Base-by-base conservation (phyloP, 2,113 vertebrate genomes). In the Oncorhynchus masou region DNA sequence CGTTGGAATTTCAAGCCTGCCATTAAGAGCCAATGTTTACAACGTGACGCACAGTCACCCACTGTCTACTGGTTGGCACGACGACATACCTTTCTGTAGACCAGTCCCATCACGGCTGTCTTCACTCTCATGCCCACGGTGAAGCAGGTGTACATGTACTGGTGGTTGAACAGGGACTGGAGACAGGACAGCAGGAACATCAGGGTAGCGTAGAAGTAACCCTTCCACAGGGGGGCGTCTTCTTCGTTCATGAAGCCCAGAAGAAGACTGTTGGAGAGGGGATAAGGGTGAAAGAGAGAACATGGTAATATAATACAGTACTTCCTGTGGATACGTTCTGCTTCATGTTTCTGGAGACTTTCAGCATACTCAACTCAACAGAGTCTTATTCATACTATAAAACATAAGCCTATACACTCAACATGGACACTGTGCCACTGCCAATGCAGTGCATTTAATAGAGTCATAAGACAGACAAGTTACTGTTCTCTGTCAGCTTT, bases 71-170 rank as follows among this genome's bases (percentile, higher is more conserved):
- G 16, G 65, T 67, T 54, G 51, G 65, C 16, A 67, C 4, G 20
- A 67, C 16, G 16, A 29, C 89, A 81, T 87, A 96, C 96, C 95
- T 97, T 97, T 67, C 94, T 90, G 88, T 96, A 97, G 68, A 97
- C 90, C 6, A 96, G 94, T 2, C 95, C 95, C 0, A 88, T 94
- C 16, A 97, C 1, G 27, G 95, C 95, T 0, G 95, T 94, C 67
- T 92, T 95, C 31, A 97, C 83, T 73, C 95, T 93, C 92, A 96
- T 81, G 12, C 96, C 95, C 20, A 96, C 88, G 0, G 95, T 84
- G 81, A 95, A 94, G 83, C 94, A 91, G 74, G 87, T 80, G 68
- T 95, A 96, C 95, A 96, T 94, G 34, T 92, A 92, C 25, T 92
- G 94, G 15, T 97, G 96, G 67, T 95, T 93, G 19, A 95, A 94